Base-by-base conservation (phyloP, 2,113 vertebrate species). In the Lepisosteus oculatus region DNA sequence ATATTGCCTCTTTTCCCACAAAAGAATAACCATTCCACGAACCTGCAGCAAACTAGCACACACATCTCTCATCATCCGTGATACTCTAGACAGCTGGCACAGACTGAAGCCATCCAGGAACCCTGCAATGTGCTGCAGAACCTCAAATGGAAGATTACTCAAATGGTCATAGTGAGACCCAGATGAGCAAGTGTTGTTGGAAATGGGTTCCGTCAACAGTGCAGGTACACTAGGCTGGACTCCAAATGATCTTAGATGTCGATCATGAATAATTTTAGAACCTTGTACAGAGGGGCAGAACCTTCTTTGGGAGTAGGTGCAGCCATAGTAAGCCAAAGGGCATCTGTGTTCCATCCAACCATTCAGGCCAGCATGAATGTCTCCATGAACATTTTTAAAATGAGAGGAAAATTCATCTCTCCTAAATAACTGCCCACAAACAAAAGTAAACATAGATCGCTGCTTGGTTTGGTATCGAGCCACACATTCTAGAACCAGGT, bases 321-420 rank as follows among this genome's bases (percentile, higher is more conserved):
- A 99, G 72, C 97, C 97, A 71, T 99, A 99, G 86, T 98, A 98
- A 0, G 97, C 96, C 73, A 99, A 86, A 1, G 97, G 97, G 74
- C 97, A 99, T 68, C 97, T 93, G 76, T 96, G 96, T 81, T 99
- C 97, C 94, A 99, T 97, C 96, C 97, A 99, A 73, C 97, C 97
- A 41, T 97, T 98, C 75, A 99, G 95, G 70, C 97, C 97, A 14
- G 97, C 96, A 54, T 99, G 96, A 84, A 99, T 98, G 81, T 99
- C 97, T 66, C 95, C 95, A 41, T 99, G 97, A 61, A 99, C 96
- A 4, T 99, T 99, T 76, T 93, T 94, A 92, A 98, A 99, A 90
- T 99, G 97, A 0, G 95, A 97, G 5, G 95, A 93, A 87, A 98
- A 99, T 84, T 99, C 95, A 81, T 97, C 96, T 81, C 97, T 90